A percentile compares a stretch with the other conserved stretches of the same genome.
phyloP scores from a whole-genome alignment of 2,888 invertebrate genomes.

The Hololepta plana region DNA sequence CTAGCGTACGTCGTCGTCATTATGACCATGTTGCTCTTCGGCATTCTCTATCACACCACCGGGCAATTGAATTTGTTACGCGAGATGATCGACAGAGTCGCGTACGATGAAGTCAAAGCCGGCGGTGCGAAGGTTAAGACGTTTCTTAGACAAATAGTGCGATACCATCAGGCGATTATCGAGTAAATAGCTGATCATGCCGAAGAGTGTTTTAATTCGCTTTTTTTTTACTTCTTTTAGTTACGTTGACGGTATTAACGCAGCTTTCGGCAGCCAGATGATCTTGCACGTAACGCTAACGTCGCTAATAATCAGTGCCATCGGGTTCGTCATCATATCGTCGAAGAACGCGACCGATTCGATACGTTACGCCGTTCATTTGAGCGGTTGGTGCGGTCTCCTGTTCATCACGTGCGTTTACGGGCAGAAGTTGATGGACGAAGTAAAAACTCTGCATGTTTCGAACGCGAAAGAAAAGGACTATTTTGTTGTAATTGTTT shows the following conservation, averaged over 20 bases:
- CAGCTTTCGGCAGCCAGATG: conserved; percentile 13
- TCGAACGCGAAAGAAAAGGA: too few relatives aligned
- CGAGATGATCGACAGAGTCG: too few relatives aligned
- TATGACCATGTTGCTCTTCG: conserved; percentile 14
- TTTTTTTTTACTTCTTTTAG: too few relatives aligned
- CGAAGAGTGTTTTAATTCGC: too few relatives aligned
- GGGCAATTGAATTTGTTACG: conserved; percentile 13
- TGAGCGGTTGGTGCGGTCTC: conserved; percentile 14
- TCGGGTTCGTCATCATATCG: conserved; percentile 13
- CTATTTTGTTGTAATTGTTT: conserved; percentile 6
- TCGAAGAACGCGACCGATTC: conserved; percentile 11
- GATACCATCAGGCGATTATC: too few relatives aligned
- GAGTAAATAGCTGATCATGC: too few relatives aligned
- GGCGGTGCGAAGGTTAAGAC: too few relatives aligned
- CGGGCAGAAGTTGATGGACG: conserved; percentile 15
- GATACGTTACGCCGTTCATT: conserved; percentile 13
- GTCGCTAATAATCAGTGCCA: conserved; percentile 14
- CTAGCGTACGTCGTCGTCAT: conserved; percentile 14
- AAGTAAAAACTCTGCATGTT: too few relatives aligned
- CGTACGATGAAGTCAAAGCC: too few relatives aligned
- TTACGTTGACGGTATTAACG: conserved; percentile 12
- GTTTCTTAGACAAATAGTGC: too few relatives aligned
- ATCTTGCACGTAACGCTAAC: conserved; percentile 13
- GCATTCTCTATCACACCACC: conserved; percentile 14
- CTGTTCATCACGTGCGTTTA: conserved; percentile 13